phyloP scores from a whole-genome alignment of 37 sponge, comb jelly and placozoan species.

The Ianthella basta region DNA sequence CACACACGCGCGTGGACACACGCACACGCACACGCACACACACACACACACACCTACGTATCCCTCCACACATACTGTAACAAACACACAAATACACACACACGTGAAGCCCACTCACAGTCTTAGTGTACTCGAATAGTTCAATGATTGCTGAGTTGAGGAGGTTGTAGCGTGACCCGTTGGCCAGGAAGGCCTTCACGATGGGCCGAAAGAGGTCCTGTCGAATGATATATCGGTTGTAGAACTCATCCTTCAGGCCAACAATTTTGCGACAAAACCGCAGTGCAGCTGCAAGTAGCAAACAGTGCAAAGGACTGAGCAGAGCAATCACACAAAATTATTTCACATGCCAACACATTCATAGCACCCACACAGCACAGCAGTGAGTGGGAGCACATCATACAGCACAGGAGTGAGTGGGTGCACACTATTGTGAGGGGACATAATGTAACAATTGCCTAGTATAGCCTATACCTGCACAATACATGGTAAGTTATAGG shows the following conservation, averaged over 20 bases:
- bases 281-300: constrained; percentile 74
- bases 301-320: too few species aligned
- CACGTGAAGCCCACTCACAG: constrained; percentile 48
- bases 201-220: constrained; percentile 87
- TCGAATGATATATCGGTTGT: constrained; percentile 88
- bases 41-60: background rate
- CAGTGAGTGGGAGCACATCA: background rate
- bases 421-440: too few species aligned
- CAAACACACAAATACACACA: background rate
- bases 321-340: background rate
- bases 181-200: constrained; percentile 74
- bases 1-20: too few species aligned
- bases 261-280: constrained; percentile 90
- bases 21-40: background rate
- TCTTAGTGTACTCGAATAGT: constrained; percentile 86
- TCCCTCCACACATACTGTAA: background rate
- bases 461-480: too few species aligned
- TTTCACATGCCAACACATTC: constrained; percentile 17
- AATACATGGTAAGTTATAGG: too few species aligned
- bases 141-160: constrained; percentile 95
- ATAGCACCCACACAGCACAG: background rate
- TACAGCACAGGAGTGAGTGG: too few species aligned
- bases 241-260: constrained; percentile 96
- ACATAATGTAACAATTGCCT: too few species aligned
- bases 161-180: constrained; percentile 91